A percentile compares a stretch with the other conserved stretches of the same genome.
Conservation (phyloP, 2,888 invertebrate genomes). For the Eupithecia centaureata region DNA sequence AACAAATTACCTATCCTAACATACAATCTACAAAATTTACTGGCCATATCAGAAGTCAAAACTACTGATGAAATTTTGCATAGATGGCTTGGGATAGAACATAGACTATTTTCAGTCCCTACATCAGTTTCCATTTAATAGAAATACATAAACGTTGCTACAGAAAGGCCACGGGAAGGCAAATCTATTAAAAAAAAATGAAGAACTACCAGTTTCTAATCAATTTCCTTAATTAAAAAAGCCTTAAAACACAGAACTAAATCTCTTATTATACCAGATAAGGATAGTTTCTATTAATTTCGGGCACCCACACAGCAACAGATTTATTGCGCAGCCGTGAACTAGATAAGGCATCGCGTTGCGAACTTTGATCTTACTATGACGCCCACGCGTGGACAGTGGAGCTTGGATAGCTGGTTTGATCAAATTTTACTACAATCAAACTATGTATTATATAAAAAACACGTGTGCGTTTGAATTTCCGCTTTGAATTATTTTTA, state of each 20-base stretch:
- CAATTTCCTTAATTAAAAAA: constrained; percentile 3
- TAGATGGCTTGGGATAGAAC: no score
- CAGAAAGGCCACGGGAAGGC: background rate
- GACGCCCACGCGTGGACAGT: constrained; percentile 57
- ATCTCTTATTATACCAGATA: constrained; percentile 33
- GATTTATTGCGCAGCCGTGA: constrained; percentile 51
- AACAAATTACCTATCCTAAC: no score
- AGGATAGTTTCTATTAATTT: constrained; percentile 42
- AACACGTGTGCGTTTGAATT: no score
- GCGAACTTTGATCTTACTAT: constrained; percentile 53
- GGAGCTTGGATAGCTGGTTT: background rate
- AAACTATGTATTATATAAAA: no score
- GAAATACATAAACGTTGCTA: no score
- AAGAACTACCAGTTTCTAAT: background rate
- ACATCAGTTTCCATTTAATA: no score
- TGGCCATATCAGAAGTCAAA: no score
- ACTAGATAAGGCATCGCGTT: constrained; percentile 59
- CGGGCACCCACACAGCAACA: constrained; percentile 43
- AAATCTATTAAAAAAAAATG: background rate
- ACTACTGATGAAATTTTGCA: no score
- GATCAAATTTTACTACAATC: background rate
- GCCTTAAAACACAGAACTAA: constrained; percentile 23
- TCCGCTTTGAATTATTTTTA: no score
- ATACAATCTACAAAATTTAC: no score
- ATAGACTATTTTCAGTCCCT: no score